These are phyloP conservation scores for Zaprionus kolodkinae DNA, from an alignment of 1,140 invertebrate genomes.

Conservation along the genomic window DNA sequence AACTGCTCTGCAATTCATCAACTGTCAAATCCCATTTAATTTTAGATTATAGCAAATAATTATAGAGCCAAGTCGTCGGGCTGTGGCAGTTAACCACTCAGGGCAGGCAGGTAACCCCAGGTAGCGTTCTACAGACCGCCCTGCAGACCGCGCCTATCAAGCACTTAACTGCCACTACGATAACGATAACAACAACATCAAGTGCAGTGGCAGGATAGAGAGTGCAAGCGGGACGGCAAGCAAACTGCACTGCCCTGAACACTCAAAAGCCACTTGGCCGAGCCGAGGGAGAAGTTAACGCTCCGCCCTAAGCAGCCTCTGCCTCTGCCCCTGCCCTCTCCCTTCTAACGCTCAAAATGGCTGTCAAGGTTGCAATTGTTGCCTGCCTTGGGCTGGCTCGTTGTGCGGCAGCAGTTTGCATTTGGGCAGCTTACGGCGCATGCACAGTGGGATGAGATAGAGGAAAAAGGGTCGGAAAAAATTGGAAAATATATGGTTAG, in stretches of 20 bases:
- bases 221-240: conserved; percentile 1
- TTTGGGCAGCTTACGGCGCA: conserved; percentile 16
- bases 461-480: too few species aligned
- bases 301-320: conserved; percentile 9
- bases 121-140: background rate
- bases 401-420: conserved; percentile 22
- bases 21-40: conserved; percentile 79
- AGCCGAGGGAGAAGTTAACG: conserved; percentile 37
- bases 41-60: conserved; percentile 80
- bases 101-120: conserved; percentile 18
- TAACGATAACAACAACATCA: conserved; percentile 47
- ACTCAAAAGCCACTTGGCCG: conserved; percentile 70
- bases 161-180: conserved; percentile 61
- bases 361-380: conserved; percentile 77
- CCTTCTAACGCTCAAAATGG: conserved; percentile 39
- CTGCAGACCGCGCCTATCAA: conserved; percentile 28
- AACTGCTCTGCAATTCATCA: conserved; percentile 77
- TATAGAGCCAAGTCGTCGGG: conserved; percentile 44
- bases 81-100: conserved; percentile 11
- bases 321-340: background rate
- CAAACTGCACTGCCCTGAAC: conserved; percentile 30
- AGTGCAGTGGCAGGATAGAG: conserved; percentile 6
- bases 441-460: conserved; percentile 17
- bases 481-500: too few species aligned
- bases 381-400: conserved; percentile 27